Percentiles rank a stretch among this genome's conserved stretches.
phyloP scores from a whole-genome alignment of 2,797 vertebrate genomes.

The Eulemur coronatus region DNA sequence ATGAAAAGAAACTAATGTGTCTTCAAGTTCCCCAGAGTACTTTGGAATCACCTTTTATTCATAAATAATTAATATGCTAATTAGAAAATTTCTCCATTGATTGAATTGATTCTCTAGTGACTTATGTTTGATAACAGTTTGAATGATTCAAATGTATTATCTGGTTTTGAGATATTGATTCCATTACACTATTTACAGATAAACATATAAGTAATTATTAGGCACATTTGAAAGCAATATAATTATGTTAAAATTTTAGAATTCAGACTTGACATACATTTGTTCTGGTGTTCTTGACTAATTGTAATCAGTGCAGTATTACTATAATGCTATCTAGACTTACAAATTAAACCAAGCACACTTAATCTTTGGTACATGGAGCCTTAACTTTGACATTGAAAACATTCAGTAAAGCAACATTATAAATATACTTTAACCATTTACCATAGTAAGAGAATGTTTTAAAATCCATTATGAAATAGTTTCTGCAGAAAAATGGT shows the following conservation, averaged over 20 bases:
- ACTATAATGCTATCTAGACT: background rate
- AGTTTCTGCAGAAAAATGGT: conserved; percentile 39
- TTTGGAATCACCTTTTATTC: conserved; percentile 68
- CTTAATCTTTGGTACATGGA: background rate
- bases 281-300: conserved; percentile 44
- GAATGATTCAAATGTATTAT: conserved; percentile 50
- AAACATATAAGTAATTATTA: conserved; percentile 59
- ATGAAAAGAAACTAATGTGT: conserved; percentile 41
- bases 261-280: conserved; percentile 39
- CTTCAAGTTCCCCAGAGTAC: conserved; percentile 42
- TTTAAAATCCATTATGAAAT: conserved; percentile 40
- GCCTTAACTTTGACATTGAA: conserved; percentile 40
- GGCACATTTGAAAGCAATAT: conserved; percentile 50
- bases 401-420: background rate
- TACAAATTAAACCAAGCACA: conserved; percentile 16
- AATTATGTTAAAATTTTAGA: conserved; percentile 57
- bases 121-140: conserved; percentile 58
- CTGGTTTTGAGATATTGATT: conserved; percentile 62
- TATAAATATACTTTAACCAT: background rate
- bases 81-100: conserved; percentile 67
- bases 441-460: conserved; percentile 7
- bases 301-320: conserved; percentile 44
- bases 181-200: conserved; percentile 55
- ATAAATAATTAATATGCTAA: conserved; percentile 74
- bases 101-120: conserved; percentile 58